Percentiles rank a stretch among this genome's conserved stretches.
Evolutionary conservation across 2,888 invertebrate species (phyloP).

Genomic region (Euproctis similis): DNA sequence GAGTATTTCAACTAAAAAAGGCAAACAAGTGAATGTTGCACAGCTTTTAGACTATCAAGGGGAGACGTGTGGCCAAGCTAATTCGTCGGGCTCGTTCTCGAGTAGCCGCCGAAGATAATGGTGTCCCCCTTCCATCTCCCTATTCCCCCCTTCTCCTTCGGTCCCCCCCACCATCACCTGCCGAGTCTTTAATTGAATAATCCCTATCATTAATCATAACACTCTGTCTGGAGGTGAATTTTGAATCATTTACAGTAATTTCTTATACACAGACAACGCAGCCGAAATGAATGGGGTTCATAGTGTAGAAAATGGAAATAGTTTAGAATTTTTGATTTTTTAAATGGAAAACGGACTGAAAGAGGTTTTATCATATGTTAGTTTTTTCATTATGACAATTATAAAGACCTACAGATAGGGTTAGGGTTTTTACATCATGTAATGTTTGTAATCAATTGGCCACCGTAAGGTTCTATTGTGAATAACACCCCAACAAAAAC

Average conservation of each 20-base stretch:
- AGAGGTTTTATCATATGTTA: too few species aligned
- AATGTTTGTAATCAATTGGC: too few species aligned
- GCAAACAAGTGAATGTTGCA: conserved; percentile 32
- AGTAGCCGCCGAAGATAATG: conserved; percentile 49
- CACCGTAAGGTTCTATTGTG: too few species aligned
- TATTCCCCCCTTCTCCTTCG: conserved; percentile 9
- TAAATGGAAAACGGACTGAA: too few species aligned
- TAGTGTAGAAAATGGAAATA: too few species aligned
- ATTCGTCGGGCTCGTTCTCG: conserved; percentile 38
- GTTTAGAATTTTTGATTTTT: too few species aligned
- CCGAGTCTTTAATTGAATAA: conserved; percentile 74
- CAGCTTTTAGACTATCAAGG: conserved; percentile 27
- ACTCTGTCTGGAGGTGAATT: conserved; percentile 64
- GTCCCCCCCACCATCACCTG: conserved; percentile 50
- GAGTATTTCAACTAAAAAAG: conserved; percentile 31
- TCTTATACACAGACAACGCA: conserved; percentile 25
- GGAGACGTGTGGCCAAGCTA: conserved; percentile 41
- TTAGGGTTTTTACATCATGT: too few species aligned
- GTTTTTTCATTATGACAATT: too few species aligned
- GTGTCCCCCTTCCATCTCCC: conserved; percentile 13
- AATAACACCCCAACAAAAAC: too few species aligned
- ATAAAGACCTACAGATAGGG: too few species aligned
- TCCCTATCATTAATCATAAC: conserved; percentile 73
- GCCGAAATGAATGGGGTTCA: too few species aligned
- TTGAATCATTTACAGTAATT: conserved; percentile 63